Conservation (phyloP, 2,113 vertebrate species). For the Passer montanus region DNA sequence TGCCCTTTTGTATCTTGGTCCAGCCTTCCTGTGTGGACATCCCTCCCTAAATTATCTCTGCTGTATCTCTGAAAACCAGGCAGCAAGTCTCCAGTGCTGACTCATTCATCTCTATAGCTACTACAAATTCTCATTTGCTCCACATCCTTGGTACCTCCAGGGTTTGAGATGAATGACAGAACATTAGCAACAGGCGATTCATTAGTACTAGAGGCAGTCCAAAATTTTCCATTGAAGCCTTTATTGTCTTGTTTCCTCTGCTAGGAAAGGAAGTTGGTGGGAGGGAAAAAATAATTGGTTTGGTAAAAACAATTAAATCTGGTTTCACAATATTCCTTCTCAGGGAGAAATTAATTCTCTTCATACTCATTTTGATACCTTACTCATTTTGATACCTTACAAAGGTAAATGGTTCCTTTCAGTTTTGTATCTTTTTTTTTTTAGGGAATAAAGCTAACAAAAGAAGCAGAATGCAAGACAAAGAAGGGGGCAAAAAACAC, state of each 20-base stretch:
- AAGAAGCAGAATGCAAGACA: not conserved
- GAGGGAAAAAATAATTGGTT: not conserved
- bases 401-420: not conserved
- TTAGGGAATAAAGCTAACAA: not conserved
- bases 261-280: not conserved
- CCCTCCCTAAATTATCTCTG: not conserved
- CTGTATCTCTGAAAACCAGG: not conserved
- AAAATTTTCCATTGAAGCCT: not conserved
- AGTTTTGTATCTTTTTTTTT: not conserved
- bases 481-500: not conserved
- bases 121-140: conserved; percentile 12
- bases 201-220: not conserved
- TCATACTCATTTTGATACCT: not conserved
- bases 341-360: not conserved
- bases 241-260: not conserved
- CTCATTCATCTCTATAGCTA: conserved; percentile 46
- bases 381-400: not conserved
- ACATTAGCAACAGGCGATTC: conserved; percentile 25
- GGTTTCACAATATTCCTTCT: not conserved
- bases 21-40: not conserved
- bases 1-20: not conserved
- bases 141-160: conserved; percentile 18
- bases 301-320: not conserved
- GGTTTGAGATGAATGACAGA: conserved; percentile 14
- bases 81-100: conserved; percentile 6